Conservation (phyloP, 2,888 invertebrate species). For the Erebia aethiops region DNA sequence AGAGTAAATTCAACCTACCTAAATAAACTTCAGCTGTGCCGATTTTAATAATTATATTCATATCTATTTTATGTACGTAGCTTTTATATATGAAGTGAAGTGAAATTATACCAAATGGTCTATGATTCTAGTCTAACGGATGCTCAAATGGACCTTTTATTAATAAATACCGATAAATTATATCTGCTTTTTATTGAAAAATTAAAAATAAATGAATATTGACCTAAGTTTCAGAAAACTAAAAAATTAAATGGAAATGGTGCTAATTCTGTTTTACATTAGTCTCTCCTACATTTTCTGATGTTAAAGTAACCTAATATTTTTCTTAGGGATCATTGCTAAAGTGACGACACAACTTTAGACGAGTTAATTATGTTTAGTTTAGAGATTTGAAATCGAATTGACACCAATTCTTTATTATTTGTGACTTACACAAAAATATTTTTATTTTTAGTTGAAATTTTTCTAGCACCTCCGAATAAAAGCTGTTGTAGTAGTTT, state of each 20-base stretch:
- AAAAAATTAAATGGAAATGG: too few species aligned
- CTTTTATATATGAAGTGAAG: constrained; percentile 24
- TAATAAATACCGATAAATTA: constrained; percentile 24
- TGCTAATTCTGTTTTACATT: too few species aligned
- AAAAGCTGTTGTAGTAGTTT: neutral
- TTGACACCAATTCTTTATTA: too few species aligned
- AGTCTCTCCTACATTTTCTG: too few species aligned
- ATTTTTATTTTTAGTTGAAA: neutral
- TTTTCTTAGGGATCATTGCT: too few species aligned
- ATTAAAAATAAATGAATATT: neutral
- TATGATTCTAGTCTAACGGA: constrained; percentile 62
- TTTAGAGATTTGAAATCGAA: too few species aligned
- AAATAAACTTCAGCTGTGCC: constrained; percentile 19
- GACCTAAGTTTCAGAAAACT: too few species aligned
- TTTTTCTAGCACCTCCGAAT: neutral
- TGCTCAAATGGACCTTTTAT: constrained; percentile 55
- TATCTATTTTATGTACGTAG: neutral
- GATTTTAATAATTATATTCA: neutral
- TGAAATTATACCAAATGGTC: constrained; percentile 63
- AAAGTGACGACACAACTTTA: too few species aligned
- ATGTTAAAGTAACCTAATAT: too few species aligned
- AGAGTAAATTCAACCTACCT: too few species aligned
- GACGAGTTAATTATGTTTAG: too few species aligned
- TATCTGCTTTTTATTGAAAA: neutral
- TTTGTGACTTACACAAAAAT: too few species aligned